Evolutionary conservation across 2,113 vertebrate genomes (phyloP).

Genomic region (Acanthisitta chloris): DNA sequence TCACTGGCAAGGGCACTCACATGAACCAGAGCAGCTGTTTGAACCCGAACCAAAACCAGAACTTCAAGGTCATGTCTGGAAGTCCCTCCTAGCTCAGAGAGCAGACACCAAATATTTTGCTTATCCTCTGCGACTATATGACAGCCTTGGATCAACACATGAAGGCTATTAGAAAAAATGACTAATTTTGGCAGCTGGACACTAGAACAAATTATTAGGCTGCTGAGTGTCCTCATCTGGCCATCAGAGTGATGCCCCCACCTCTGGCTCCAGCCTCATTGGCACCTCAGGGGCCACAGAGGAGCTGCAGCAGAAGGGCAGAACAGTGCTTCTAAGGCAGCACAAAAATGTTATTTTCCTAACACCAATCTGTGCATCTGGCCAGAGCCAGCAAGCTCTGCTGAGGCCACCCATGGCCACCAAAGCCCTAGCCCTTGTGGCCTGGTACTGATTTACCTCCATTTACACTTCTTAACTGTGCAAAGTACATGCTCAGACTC

Average conservation of each 20-base stretch:
- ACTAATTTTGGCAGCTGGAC: not conserved
- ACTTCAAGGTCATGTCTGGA: fast-evolving
- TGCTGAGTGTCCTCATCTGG: not conserved
- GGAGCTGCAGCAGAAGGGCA: not conserved
- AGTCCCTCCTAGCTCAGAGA: not conserved
- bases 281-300: fast-evolving
- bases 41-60: not conserved
- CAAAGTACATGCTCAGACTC: not conserved
- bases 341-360: not conserved
- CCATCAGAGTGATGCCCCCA: not conserved
- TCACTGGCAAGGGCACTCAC: not conserved
- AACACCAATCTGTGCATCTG: fast-evolving
- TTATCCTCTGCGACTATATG: not conserved
- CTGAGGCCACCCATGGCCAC: fast-evolving
- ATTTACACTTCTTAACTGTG: not conserved
- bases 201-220: not conserved
- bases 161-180: not conserved
- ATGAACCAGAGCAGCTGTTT: fast-evolving
- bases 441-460: not conserved
- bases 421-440: not conserved
- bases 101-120: too few species aligned
- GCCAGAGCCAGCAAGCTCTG: not conserved
- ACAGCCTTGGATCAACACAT: too few species aligned
- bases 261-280: not conserved
- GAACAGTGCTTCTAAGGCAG: fast-evolving